Base-by-base conservation (phyloP, 2,113 vertebrate genomes). In the Clinocottus analis region DNA sequence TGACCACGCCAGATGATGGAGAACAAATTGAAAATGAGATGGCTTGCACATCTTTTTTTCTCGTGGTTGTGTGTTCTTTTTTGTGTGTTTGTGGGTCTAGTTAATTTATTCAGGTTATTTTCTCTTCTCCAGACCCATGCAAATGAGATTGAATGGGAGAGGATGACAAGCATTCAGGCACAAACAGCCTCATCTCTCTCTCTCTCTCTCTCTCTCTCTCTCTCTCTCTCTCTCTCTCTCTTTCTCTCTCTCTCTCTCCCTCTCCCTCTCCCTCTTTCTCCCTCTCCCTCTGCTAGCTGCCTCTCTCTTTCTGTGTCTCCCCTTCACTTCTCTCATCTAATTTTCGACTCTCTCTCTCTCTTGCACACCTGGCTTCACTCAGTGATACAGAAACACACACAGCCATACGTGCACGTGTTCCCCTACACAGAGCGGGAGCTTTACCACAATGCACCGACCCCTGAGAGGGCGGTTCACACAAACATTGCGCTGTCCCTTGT, bases 31-130 rank as follows among this genome's bases (percentile, higher is more conserved):
- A 92, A 92, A 94, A 93, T 90, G 86, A 93, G 90, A 92, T 90
- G 83, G 82, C 77, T 90, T 83, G 77, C 84, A 84, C 77, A 67
- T 87, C 68, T 83, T 29, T 35, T 37, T 2, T 31, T 45, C 17
- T 21, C 5, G 65, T 73, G 55, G 75, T 14, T 74, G 3, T 73
- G n/a, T 72, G 84, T 80, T 77, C 17, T 67, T 67, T 68, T 72
- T 60, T 70, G 55, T 75, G n/a, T 74, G 3, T 74, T 19, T 74
- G 85, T 82, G 78, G 74, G 83, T 79, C 62, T 41, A 77, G 86
- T 88, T 94, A 92, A 94, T 94, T 93, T 93, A 93, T 93, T 90
- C 92, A 88, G 90, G 91, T 91, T 91, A 93, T 93, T 93, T 94
- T 91, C 93, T 93, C 88, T 87, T 92, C 86, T 92, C 88, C 85